Evolutionary conservation across 2,113 vertebrate species (phyloP).

Genomic region (Halichoerus grypus): DNA sequence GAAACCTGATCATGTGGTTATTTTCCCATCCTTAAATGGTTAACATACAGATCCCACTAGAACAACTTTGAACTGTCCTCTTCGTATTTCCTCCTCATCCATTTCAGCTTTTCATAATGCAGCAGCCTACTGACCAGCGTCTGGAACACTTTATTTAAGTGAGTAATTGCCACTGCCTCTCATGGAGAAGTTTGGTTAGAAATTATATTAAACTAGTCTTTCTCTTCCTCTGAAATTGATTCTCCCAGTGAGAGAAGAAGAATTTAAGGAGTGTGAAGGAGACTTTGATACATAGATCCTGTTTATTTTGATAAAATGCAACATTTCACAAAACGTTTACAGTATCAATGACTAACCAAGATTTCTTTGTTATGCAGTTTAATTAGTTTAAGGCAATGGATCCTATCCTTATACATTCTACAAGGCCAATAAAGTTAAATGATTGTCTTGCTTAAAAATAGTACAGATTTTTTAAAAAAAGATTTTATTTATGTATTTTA

Average conservation of each 20-base stretch:
- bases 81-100: not conserved
- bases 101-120: not conserved
- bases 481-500: not conserved
- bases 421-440: not conserved
- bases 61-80: not conserved
- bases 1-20: not conserved
- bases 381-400: not conserved
- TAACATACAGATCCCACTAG: not conserved
- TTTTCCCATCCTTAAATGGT: not conserved
- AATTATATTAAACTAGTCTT: not conserved
- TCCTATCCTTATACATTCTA: not conserved
- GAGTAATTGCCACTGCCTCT: not conserved
- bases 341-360: not conserved
- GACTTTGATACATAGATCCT: not conserved
- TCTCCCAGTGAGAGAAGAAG: slow-evolving; percentile 32
- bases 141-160: not conserved
- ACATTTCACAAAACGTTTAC: not conserved
- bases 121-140: not conserved
- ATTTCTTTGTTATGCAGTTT: not conserved
- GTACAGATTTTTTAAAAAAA: not conserved
- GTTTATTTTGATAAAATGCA: slow-evolving; percentile 27
- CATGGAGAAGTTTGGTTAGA: not conserved
- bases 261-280: slow-evolving; percentile 26
- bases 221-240: not conserved
- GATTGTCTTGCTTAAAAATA: not conserved